Evolutionary conservation across 2,113 vertebrate species (phyloP).

Genomic region (Chaetodon auriga): DNA sequence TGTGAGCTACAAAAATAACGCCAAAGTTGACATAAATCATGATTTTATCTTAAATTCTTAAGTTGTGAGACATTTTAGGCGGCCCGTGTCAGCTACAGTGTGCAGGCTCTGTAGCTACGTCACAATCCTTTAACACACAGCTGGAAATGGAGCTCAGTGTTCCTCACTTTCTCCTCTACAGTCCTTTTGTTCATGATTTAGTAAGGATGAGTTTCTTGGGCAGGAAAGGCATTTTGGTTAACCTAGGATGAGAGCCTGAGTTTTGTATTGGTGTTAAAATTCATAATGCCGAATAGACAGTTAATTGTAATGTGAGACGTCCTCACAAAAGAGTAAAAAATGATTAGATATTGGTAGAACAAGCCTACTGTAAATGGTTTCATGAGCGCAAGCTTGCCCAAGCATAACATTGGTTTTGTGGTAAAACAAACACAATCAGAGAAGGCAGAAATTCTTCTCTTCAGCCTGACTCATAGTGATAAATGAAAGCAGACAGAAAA

Average conservation of each 20-base stretch:
- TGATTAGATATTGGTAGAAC: neutral
- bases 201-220: neutral
- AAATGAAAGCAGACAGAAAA: constrained; percentile 51
- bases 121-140: neutral
- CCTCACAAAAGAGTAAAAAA: neutral
- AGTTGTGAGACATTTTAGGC: neutral
- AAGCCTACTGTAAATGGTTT: constrained; percentile 22
- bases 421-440: constrained; percentile 63
- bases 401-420: constrained; percentile 52
- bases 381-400: constrained; percentile 47
- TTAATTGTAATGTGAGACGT: constrained; percentile 21
- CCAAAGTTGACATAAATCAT: neutral
- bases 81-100: neutral
- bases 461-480: constrained; percentile 47
- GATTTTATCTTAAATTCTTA: neutral
- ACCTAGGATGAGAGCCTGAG: no score
- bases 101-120: neutral
- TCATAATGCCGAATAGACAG: constrained; percentile 1
- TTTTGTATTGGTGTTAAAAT: constrained; percentile 1
- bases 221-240: neutral
- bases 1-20: neutral
- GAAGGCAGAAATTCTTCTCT: neutral
- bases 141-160: neutral
- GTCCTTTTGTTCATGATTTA: neutral
- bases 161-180: neutral